Conservation (phyloP, 2,113 vertebrate genomes). For the Motacilla alba region DNA sequence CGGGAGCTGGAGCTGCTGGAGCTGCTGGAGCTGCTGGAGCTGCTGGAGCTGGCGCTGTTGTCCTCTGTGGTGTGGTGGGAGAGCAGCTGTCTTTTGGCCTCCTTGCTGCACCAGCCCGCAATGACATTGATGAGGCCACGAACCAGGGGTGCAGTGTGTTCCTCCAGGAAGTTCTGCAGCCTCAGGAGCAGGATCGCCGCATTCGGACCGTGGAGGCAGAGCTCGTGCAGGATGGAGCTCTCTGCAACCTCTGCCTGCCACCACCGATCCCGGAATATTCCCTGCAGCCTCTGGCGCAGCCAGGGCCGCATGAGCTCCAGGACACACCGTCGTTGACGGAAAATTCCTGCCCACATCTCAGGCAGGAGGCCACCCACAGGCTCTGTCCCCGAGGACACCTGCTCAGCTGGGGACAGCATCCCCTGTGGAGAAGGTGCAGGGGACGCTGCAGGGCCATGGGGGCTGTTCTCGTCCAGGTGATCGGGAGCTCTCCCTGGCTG, state of each 20-base stretch:
- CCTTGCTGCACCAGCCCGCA: background rate
- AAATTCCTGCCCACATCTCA: background rate
- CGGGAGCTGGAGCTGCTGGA: background rate
- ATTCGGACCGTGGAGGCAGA: background rate
- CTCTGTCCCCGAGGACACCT: too few species aligned
- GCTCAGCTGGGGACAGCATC: background rate
- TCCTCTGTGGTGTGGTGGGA: rapidly evolving
- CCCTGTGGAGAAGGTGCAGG: background rate
- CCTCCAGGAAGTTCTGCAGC: background rate
- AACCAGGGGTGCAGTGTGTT: background rate
- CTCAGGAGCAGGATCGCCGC: rapidly evolving
- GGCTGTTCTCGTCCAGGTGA: background rate
- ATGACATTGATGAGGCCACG: background rate
- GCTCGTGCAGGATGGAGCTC: background rate
- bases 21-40: too few species aligned
- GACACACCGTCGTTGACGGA: background rate
- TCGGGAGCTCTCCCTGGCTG: background rate
- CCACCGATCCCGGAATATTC: background rate
- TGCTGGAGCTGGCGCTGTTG: background rate
- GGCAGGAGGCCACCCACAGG: background rate
- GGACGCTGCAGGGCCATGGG: background rate
- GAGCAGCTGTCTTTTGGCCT: background rate
- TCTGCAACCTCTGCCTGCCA: background rate
- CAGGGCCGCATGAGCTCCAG: background rate
- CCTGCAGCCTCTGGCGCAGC: background rate